These are phyloP conservation scores for Hemithea aestivaria DNA, from an alignment of 2,888 invertebrate genomes.

Conservation along the genomic window DNA sequence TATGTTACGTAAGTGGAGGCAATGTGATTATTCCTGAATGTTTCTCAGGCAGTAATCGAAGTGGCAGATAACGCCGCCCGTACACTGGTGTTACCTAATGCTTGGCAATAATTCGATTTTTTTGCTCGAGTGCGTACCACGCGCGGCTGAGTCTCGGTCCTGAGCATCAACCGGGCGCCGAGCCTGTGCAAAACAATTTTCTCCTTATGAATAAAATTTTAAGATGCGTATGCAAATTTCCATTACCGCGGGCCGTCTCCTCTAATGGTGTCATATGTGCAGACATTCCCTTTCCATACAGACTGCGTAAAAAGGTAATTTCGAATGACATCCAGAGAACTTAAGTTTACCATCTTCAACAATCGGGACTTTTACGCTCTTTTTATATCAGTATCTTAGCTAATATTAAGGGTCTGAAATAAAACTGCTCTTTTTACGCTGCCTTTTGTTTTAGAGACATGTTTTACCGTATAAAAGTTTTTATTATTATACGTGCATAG, in stretches of 20 bases:
- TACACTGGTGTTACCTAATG: conserved; percentile 36
- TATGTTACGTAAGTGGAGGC: too few species aligned
- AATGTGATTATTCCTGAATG: too few species aligned
- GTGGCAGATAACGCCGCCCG: conserved; percentile 50
- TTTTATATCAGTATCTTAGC: conserved; percentile 13
- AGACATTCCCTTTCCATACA: conserved; percentile 63
- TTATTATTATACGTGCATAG: background rate
- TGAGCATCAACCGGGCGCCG: conserved; percentile 25
- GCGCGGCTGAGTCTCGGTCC: conserved; percentile 24
- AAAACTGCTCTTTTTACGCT: conserved; percentile 6
- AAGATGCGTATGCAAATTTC: conserved; percentile 75
- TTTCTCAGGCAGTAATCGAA: conserved; percentile 34
- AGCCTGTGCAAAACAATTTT: conserved; percentile 70
- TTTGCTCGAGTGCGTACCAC: conserved; percentile 51
- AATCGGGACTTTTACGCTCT: conserved; percentile 26
- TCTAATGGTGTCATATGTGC: conserved; percentile 67
- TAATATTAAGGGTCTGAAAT: conserved; percentile 8
- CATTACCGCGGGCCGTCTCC: conserved; percentile 63
- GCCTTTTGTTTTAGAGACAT: background rate
- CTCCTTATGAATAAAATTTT: conserved; percentile 77
- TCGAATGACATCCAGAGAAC: conserved; percentile 40
- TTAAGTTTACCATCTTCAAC: conserved; percentile 31
- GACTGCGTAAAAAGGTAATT: conserved; percentile 53
- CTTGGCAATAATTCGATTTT: conserved; percentile 68
- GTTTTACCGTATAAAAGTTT: conserved; percentile 2